Base-by-base conservation (phyloP, 2,797 vertebrate species). In the Graptemys geographica region DNA sequence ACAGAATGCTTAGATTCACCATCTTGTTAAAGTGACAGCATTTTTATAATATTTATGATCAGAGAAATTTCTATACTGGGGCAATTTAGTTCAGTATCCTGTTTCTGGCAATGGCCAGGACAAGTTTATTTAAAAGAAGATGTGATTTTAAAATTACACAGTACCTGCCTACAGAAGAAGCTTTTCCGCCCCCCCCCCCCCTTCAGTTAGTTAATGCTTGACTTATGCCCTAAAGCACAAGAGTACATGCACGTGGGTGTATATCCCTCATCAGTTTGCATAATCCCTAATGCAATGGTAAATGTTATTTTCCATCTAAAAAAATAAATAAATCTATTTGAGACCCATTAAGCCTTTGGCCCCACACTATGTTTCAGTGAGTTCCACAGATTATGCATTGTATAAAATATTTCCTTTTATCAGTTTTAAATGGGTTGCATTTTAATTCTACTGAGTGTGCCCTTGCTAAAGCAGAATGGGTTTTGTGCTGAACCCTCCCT, bases 11-110 rank as follows among this genome's bases (percentile, higher is more conserved):
- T 86, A 51, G 0, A 0, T 91, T 79, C 25, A 88, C 31, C 23
- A 6, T 11, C 88, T 79, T 87, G 94, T 31, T 93, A 72, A 95
- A 89, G 59, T 79, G 81, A 86, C 55, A 62, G 41, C 87, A 81
- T 79, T 93, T 87, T 92, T 49, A 7, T 91, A 18, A 72, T 89
- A 57, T 90, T 90, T 78, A 82, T 47, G 90, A 84, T 94, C 79
- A 92, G 81, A 80, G 80, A 28, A 52, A 12, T 81, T 74, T 90
- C 18, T 69, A 59, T 90, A 79, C 78, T 85, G 6, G 69, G 76
- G 47, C 65, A 62, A 28, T 44, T 51, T 7, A 9, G 11, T 94
- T 72, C 86, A 76, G 0, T 78, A 6, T 83, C 89, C 69, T 81
- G 62, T 85, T 92, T 78, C 84, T 92, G 78, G 33, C 81, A 53